Conservation (phyloP, 2,888 invertebrate species). For the Sclerodermus sp. region DNA sequence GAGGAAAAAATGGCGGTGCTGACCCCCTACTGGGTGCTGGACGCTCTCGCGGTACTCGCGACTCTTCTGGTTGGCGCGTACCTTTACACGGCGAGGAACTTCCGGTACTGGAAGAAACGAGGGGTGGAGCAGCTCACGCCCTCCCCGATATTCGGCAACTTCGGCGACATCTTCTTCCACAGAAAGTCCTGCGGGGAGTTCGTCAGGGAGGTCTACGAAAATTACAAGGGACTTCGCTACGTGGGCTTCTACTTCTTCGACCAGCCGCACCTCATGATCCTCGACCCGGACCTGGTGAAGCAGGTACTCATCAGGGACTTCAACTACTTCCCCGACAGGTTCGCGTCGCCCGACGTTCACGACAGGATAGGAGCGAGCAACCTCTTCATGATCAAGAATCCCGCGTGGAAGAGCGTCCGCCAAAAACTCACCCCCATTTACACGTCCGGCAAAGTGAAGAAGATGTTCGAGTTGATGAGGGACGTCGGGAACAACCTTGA, state of each 20-base stretch:
- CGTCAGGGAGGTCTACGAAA: conserved; percentile 51
- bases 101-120: conserved; percentile 50
- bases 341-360: conserved; percentile 37
- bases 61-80: conserved; percentile 25
- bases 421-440: conserved; percentile 58
- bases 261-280: conserved; percentile 56
- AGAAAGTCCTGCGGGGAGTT: conserved; percentile 45
- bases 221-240: conserved; percentile 41
- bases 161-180: conserved; percentile 43
- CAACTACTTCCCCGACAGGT: conserved; percentile 54
- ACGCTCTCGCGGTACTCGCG: no score
- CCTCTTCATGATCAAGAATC: conserved; percentile 57
- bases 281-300: conserved; percentile 59
- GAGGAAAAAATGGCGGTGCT: no score
- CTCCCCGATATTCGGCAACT: conserved; percentile 56
- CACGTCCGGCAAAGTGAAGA: conserved; percentile 47
- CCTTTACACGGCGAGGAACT: conserved; percentile 41
- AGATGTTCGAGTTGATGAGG: conserved; percentile 41
- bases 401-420: conserved; percentile 57
- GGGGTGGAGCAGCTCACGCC: conserved; percentile 53
- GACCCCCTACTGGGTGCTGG: no score
- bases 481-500: conserved; percentile 34
- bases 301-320: conserved; percentile 59
- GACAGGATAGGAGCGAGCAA: conserved; percentile 56
- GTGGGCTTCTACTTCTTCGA: conserved; percentile 55